phyloP scores from a whole-genome alignment of 1,140 invertebrate species.

The Zaprionus kolodkinae region DNA sequence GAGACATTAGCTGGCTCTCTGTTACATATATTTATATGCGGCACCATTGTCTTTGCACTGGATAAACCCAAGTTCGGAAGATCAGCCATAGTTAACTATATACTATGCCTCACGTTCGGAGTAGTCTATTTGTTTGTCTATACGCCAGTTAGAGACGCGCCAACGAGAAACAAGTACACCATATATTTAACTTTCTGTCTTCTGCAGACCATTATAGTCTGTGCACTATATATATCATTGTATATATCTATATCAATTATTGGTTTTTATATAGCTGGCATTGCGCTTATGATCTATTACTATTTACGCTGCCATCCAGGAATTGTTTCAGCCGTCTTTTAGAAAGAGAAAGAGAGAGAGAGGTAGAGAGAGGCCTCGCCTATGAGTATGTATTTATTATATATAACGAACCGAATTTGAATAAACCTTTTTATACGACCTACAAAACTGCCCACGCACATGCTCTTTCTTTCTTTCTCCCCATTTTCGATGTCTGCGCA shows the following conservation, averaged over 20 bases:
- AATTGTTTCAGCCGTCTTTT: constrained; percentile 36
- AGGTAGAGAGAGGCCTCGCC: no score
- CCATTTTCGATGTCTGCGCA: constrained; percentile 9
- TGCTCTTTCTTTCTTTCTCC: constrained; percentile 2
- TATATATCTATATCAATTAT: constrained; percentile 42
- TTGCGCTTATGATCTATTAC: constrained; percentile 49
- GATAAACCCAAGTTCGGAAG: constrained; percentile 49
- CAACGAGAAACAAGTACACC: constrained; percentile 59
- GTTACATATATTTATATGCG: constrained; percentile 40
- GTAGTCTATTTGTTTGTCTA: constrained; percentile 65
- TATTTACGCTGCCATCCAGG: constrained; percentile 60
- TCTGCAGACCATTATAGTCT: constrained; percentile 43
- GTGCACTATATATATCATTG: constrained; percentile 43
- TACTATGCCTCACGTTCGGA: constrained; percentile 63
- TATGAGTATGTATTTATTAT: no score
- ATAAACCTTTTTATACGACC: constrained; percentile 7
- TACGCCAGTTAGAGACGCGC: constrained; percentile 56
- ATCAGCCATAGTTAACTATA: constrained; percentile 40
- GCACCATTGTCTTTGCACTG: constrained; percentile 49
- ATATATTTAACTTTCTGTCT: constrained; percentile 55
- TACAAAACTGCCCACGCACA: neutral
- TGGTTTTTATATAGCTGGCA: constrained; percentile 47
- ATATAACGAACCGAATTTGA: neutral
- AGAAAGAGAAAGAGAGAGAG: neutral
- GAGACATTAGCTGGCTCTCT: constrained; percentile 40